Base-by-base conservation (phyloP, 2,888 invertebrate genomes). In the Minunthozetes semirufus region DNA sequence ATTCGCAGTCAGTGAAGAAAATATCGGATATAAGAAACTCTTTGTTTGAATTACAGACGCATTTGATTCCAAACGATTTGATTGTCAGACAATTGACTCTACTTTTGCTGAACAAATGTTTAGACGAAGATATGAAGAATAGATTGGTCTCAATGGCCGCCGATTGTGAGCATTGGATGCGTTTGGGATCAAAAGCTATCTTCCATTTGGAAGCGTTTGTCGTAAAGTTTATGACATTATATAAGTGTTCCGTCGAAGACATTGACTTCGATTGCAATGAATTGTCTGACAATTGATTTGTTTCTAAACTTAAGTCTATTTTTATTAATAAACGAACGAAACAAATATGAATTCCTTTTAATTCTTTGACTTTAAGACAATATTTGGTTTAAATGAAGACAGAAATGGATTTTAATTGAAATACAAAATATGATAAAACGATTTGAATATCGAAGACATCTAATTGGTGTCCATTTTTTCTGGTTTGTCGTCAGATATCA, bases 141-240 rank as follows among this genome's bases (percentile, higher is more conserved):
- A 89, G 93, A 84, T 88, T 97, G 5, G 89, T 93, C 0, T 88
- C 89, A 78, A 86, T 89, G 80, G 98, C 98, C 13, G 93, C 96
- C 0, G 87, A 88, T 76, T 95, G 92, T 84, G 97, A 99, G 82
- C 94, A 97, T 82, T 88, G 93, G 79, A 90, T 97, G 87, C 89
- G 91, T 80, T 87, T 89, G 74, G 98, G 98, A 22, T 92, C 91
- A 80, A 98, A 98, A 84, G 88, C 91, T 27, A 96, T 99, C 80
- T 96, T 94, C 81, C 98, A 99, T 83, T 85, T 99, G 73, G 99
- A 99, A 84, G 96, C 96, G 2, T 99, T 99, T 85, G 90, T 96
- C 70, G 94, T 94, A 0, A 91, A 92, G 80, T 97, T 97, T 82
- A 98, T 99, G 98, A 88, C 90, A 48, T 89, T 94, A 79, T 96